These are phyloP conservation scores for Eulithis testata DNA, from an alignment of 2,888 invertebrate genomes.

Conservation along the genomic window DNA sequence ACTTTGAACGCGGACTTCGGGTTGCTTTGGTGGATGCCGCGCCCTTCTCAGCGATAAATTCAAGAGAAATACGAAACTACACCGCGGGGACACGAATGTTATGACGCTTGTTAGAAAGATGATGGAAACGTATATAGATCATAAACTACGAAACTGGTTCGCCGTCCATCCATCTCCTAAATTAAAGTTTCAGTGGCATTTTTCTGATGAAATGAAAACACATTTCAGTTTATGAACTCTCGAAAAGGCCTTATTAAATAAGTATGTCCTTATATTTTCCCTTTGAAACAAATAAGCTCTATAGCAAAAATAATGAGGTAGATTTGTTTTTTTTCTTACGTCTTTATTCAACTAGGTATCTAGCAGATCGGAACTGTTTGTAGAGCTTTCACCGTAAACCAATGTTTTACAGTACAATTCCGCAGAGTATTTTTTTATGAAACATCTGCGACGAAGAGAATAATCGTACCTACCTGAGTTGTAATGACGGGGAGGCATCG, in stretches of 20 bases:
- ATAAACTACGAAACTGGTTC: slow-evolving; percentile 32
- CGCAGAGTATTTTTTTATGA: slow-evolving; percentile 31
- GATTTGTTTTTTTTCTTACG: not conserved
- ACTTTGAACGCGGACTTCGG: not conserved
- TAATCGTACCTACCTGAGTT: slow-evolving; percentile 35
- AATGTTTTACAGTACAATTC: slow-evolving; percentile 34
- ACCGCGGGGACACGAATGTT: slow-evolving; percentile 39
- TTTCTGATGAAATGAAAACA: slow-evolving; percentile 10
- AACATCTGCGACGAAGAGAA: slow-evolving; percentile 34
- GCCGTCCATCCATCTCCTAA: slow-evolving; percentile 23
- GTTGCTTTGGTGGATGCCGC: slow-evolving; percentile 14
- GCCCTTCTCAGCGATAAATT: slow-evolving; percentile 45
- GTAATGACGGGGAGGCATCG: slow-evolving; percentile 41
- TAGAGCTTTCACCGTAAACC: slow-evolving; percentile 27
- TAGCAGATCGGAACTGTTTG: not conserved
- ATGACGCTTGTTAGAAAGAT: slow-evolving; percentile 41
- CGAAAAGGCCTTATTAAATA: slow-evolving; percentile 1
- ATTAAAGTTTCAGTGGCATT: slow-evolving; percentile 25
- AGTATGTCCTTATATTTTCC: not conserved
- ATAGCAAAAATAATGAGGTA: not conserved
- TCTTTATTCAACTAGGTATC: not conserved
- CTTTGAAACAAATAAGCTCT: slow-evolving; percentile 3
- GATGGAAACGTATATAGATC: slow-evolving; percentile 33
- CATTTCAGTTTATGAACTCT: slow-evolving; percentile 7
- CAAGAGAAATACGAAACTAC: slow-evolving; percentile 46